A percentile compares a stretch with the other conserved stretches of the same genome.
Conservation (phyloP, 2,113 vertebrate species). For the Donacobius atricapilla region DNA sequence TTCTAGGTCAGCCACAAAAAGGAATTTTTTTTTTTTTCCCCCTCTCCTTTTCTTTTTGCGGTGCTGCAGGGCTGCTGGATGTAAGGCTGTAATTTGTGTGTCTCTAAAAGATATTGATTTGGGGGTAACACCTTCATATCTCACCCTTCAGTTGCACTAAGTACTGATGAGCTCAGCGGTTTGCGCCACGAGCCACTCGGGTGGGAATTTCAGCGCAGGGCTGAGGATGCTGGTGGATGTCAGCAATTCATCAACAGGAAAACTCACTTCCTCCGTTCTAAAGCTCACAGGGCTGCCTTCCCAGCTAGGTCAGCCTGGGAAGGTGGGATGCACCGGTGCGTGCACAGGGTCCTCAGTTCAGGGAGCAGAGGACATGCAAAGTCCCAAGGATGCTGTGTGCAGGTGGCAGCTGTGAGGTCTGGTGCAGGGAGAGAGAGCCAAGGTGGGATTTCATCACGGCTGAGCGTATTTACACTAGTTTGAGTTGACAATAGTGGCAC, state of each 20-base stretch:
- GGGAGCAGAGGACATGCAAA: rapidly evolving
- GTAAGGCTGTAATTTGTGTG: background rate
- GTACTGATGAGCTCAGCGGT: background rate
- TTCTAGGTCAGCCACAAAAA: constrained; percentile 67
- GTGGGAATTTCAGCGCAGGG: background rate
- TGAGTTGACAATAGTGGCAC: rapidly evolving
- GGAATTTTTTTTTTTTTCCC: background rate
- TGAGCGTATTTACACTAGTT: rapidly evolving
- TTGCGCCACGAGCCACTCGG: background rate
- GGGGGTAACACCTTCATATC: background rate
- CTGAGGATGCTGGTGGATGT: background rate
- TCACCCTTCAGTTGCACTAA: background rate
- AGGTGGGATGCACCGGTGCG: rapidly evolving
- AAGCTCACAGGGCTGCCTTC: background rate
- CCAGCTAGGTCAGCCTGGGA: background rate
- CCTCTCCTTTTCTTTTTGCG: background rate
- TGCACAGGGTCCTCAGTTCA: rapidly evolving
- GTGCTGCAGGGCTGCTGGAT: background rate
- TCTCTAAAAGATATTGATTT: background rate
- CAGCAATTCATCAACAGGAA: background rate
- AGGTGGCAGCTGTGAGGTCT: background rate
- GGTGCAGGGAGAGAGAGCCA: background rate
- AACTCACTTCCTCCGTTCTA: background rate
- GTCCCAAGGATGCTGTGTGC: rapidly evolving
- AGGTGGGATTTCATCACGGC: background rate